Base-by-base conservation (phyloP, 2,113 vertebrate species). In the Cichladusa arquata region DNA sequence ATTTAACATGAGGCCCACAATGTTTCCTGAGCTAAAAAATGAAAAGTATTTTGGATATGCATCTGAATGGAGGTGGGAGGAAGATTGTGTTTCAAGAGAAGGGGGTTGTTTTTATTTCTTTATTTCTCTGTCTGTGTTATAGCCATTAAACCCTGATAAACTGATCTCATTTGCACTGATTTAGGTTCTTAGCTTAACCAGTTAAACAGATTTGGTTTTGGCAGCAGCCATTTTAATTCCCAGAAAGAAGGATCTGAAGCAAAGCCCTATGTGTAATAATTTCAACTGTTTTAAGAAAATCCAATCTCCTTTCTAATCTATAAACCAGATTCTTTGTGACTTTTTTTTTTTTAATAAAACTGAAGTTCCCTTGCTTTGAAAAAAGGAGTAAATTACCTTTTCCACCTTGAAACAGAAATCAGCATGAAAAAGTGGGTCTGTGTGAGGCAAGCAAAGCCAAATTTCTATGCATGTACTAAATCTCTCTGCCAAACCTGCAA, bases 21-120 rank as follows among this genome's bases (percentile, higher is more conserved):
- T 90, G 34, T 96, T 97, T 97, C 69, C 85, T 69, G 57, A 94
- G 54, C 71, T 92, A 54, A 95, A 97, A 97, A 90, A 90, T 51
- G 70, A 90, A 19, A 96, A 87, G 33, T 67, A 94, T 93, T 47
- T 97, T 97, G 97, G 95, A 40, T 72, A 70, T 73, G 14, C 69
- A 58, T 70, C 45, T 92, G 47, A 90, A 78, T 91, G 91, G 93
- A 48, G 62, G 66, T 82, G 38, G 78, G 81, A 92, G 47, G 58
- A 86, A 81, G 81, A 86, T 29, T 50, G 28, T 50, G 20, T 94
- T 94, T 93, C 84, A 81, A 51, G 50, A 71, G 25, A 44, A 56
- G 24, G 2, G 9, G n/a, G 16, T 34, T 40, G 28, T 13, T 51
- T 83, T 73, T 48, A 50, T 72, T 69, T n/a, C 17, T 78, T 73